These are phyloP conservation scores for Gerris lacustris DNA, from an alignment of 2,888 invertebrate genomes.

Conservation along the genomic window DNA sequence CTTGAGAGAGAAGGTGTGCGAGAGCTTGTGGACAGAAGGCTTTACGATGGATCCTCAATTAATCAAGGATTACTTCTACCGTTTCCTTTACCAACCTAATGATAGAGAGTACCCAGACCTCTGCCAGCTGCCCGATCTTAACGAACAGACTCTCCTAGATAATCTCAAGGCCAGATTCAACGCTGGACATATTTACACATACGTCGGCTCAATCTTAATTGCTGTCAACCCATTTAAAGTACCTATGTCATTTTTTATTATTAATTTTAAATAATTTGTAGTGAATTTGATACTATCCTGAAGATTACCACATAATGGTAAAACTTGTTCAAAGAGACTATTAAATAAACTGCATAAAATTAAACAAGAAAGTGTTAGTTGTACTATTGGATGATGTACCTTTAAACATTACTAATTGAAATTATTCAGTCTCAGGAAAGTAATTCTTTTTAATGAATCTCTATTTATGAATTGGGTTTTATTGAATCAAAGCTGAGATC, in stretches of 20 bases:
- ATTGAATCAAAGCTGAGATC: too few species aligned
- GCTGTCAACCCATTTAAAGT: slow-evolving; percentile 81
- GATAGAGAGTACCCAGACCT: slow-evolving; percentile 91
- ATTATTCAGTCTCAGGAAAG: too few species aligned
- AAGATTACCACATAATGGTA: too few species aligned
- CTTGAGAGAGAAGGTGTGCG: slow-evolving; percentile 71
- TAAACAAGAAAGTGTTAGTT: too few species aligned
- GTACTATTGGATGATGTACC: too few species aligned
- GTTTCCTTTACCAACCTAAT: slow-evolving; percentile 81
- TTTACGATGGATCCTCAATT: slow-evolving; percentile 83
- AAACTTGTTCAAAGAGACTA: too few species aligned
- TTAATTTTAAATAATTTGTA: background rate
- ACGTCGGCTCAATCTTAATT: slow-evolving; percentile 88
- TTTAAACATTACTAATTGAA: too few species aligned
- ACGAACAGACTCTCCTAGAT: slow-evolving; percentile 82
- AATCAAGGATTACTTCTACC: slow-evolving; percentile 81
- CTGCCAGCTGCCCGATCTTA: slow-evolving; percentile 88
- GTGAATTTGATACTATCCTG: background rate
- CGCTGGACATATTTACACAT: slow-evolving; percentile 89
- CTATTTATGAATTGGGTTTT: too few species aligned
- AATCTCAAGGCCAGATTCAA: slow-evolving; percentile 79
- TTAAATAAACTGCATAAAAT: too few species aligned
- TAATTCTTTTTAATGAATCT: too few species aligned
- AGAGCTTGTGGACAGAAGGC: slow-evolving; percentile 74
- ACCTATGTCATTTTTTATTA: slow-evolving; percentile 6